Base-by-base conservation (phyloP, 2,113 vertebrate species). In the Danionella cerebrum region DNA sequence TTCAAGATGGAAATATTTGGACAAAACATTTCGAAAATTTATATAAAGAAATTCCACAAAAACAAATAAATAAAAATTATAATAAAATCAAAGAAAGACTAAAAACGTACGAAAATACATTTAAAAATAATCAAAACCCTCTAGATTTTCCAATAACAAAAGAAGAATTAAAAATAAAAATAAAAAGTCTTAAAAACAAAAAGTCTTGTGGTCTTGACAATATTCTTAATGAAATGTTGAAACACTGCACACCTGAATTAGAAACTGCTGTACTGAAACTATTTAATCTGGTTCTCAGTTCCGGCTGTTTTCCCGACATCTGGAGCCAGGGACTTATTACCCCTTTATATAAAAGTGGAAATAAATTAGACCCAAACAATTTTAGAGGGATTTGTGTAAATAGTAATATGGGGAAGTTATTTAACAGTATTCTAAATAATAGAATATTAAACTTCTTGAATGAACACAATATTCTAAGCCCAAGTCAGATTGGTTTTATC, bases 221-320 rank as follows among this genome's bases (percentile, higher is more conserved):
- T n/a, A 51, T 65, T 14, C 38, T 39, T 1, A 13, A 1, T 16
- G 14, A 42, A 45, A 21, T 45, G 3, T 19, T 45, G 42, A 50
- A 59, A 69, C 14, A 12, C 29, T 38, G 19, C 31, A 68, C 18
- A 10, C 4, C 22, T 14, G 33, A 69, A 12, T 41, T 47, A 9
- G 10, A 67, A 16, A 57, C 5, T 19, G 18, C 3, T 11, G 9
- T 60, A 18, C 42, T 69, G 11, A 59, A 60, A 51, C 50, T 39
- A 41, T 60, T 51, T 24, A 60, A 51, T 45, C 7, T 60, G 6
- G n/a, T 58, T 11, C 2, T 58, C 13, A 54, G 38, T 16, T 31
- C 52, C 1, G 41, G 25, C n/a, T n/a, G 31, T 35, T 59, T 58
- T 5, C 41, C 52, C 38, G 65, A 48, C 41, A 68, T 68, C 52